Evolutionary conservation across 2,113 vertebrate species (phyloP).

Genomic region (Raja brachyura): DNA sequence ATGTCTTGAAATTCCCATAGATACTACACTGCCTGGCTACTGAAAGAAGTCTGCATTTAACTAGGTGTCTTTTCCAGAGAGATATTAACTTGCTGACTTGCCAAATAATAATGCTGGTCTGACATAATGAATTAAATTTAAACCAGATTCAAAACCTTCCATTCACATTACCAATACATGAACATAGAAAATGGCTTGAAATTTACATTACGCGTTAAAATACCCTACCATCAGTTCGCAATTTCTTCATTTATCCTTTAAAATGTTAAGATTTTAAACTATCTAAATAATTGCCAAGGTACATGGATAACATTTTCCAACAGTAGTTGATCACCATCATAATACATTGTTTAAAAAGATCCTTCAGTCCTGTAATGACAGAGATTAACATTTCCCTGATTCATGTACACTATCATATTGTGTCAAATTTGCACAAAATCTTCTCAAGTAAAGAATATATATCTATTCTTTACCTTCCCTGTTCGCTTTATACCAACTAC

Average conservation of each 20-base stretch:
- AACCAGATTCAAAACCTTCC: conserved; percentile 60
- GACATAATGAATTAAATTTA: conserved; percentile 61
- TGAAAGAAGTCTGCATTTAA: conserved; percentile 57
- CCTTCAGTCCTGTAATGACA: background rate
- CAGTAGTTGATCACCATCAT: background rate
- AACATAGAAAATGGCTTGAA: conserved; percentile 45
- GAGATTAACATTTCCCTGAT: background rate
- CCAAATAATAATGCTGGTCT: conserved; percentile 49
- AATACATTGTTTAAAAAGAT: background rate
- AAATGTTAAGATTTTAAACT: background rate
- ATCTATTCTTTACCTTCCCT: background rate
- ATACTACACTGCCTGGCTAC: conserved; percentile 50
- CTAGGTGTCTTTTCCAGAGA: conserved; percentile 52
- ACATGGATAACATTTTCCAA: background rate
- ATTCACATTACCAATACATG: conserved; percentile 46
- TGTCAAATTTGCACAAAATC: background rate
- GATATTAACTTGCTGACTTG: conserved; percentile 44
- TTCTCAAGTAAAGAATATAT: background rate
- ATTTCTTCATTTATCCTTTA: conserved; percentile 15
- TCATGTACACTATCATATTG: background rate
- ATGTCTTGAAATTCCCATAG: conserved; percentile 80
- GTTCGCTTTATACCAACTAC: background rate
- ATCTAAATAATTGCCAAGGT: background rate
- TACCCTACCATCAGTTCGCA: background rate
- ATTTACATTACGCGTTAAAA: background rate